Evolutionary conservation across 2,113 vertebrate species (phyloP).

Genomic region (Aphyosemion australe): DNA sequence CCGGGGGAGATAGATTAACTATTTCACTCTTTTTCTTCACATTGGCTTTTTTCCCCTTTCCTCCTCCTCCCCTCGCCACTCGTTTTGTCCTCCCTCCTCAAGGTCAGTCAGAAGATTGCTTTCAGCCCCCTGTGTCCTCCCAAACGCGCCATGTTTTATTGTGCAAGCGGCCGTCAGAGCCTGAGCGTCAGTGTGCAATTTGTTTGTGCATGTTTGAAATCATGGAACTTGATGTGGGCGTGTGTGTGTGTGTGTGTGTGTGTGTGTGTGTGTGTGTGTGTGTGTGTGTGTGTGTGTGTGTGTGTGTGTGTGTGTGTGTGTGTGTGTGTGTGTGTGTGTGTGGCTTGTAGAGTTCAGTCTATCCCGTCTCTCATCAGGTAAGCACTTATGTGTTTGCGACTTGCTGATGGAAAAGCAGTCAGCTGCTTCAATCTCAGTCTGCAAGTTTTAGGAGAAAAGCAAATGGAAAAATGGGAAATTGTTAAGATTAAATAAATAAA

Average conservation of each 20-base stretch:
- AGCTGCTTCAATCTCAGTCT: conserved; percentile 38
- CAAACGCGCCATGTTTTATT: conserved; percentile 55
- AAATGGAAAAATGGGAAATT: conserved; percentile 36
- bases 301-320: not conserved
- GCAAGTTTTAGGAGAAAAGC: conserved; percentile 20
- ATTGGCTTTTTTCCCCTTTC: conserved; percentile 25
- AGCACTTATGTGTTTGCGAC: conserved; percentile 28
- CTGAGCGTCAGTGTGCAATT: conserved; percentile 39
- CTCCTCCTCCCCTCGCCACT: conserved; percentile 30
- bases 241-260: not conserved
- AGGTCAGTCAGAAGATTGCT: conserved; percentile 78
- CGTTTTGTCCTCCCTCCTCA: conserved; percentile 69
- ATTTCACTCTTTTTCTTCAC: conserved; percentile 70
- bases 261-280: too few species aligned
- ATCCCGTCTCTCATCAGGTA: conserved; percentile 41
- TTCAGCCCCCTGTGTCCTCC: conserved; percentile 74
- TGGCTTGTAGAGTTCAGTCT: conserved; percentile 37
- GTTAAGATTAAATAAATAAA: conserved; percentile 24
- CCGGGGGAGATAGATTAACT: conserved; percentile 72
- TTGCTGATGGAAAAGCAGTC: conserved; percentile 41
- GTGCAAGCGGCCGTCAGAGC: conserved; percentile 38
- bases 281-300: conserved; percentile 7
- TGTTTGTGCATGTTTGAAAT: conserved; percentile 44
- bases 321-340: too few species aligned
- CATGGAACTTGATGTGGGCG: not conserved